These are phyloP conservation scores for Merodon equestris DNA, from an alignment of 2,888 invertebrate genomes.

Conservation along the genomic window DNA sequence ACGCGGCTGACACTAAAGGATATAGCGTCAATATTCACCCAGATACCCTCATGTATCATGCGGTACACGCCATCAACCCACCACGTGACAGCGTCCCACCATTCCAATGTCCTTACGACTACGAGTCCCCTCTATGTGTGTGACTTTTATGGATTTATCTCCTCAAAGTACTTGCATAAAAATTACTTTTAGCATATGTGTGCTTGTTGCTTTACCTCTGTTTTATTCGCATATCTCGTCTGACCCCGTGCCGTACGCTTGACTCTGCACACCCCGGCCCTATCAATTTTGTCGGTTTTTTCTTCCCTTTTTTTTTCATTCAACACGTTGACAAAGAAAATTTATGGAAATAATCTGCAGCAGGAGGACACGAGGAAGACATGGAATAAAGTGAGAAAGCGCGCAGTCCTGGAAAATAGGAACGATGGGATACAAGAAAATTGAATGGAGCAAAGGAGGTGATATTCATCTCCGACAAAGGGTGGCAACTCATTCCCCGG, in stretches of 20 bases:
- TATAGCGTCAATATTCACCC: slow-evolving; percentile 32
- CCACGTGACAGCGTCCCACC: background rate
- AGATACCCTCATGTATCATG: slow-evolving; percentile 25
- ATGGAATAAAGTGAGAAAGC: background rate
- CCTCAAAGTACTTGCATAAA: slow-evolving; percentile 44
- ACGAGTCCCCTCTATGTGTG: background rate
- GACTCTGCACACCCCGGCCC: background rate
- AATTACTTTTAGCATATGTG: slow-evolving; percentile 47
- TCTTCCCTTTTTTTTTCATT: too few relatives aligned
- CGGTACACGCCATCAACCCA: background rate
- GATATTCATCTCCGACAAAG: slow-evolving; percentile 29
- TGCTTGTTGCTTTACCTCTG: slow-evolving; percentile 8
- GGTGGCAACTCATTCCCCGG: slow-evolving; percentile 21
- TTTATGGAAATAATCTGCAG: slow-evolving; percentile 57
- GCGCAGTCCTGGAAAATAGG: slow-evolving; percentile 18
- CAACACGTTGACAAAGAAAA: slow-evolving; percentile 52
- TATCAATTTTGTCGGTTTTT: slow-evolving; percentile 27
- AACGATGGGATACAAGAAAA: slow-evolving; percentile 22
- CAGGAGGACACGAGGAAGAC: slow-evolving; percentile 4
- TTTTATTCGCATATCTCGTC: background rate
- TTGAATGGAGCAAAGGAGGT: slow-evolving; percentile 35
- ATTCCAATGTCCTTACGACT: too few relatives aligned
- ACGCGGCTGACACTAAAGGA: slow-evolving; percentile 35
- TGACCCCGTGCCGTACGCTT: background rate
- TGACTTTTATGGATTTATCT: slow-evolving; percentile 55